Base-by-base conservation (phyloP, 2,113 vertebrate species). In the Gymnorhina tibicen region DNA sequence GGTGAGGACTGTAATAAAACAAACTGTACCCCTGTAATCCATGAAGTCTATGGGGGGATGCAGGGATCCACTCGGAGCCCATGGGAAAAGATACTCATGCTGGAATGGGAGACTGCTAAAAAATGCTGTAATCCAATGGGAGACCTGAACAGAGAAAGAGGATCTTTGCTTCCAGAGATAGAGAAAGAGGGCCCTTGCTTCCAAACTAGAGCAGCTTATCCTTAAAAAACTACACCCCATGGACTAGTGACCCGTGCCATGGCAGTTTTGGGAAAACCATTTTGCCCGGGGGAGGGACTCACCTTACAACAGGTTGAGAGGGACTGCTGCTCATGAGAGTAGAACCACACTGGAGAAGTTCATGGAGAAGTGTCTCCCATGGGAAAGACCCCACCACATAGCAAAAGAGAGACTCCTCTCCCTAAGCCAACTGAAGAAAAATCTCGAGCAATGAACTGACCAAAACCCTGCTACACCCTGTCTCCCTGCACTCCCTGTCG, bases 391-490 rank as follows among this genome's bases (percentile, higher is more conserved):
- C n/a, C 56, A 58, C 10, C 6, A 11, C n/a, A 59, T 7, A 35
- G 21, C n/a, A 59, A 24, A 35, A 59, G 56, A 59, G 14, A 59
- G n/a, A 58, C 21, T 58, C n/a, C 2, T 24, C n/a, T 59, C 14
- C 56, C 56, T 24, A 22, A 59, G n/a, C 3, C 2, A 59, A 16
- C 56, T 11, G n/a, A 24, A 35, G n/a, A 59, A 59, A 35, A 35
- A 35, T 35, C 56, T 59, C 0, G 1, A 24, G 32, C 11, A 22
- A 58, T 1, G 3, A 59, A 24, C n/a, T 59, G 14, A 16, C n/a
- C 4, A 7, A 35, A 35, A n/a, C 6, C 14, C 9, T 13, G 22
- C 14, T 14, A 10, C 0, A 6, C 56, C 13, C 33, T 11, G n/a
- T 59, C 6, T 59, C 56, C 56, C 22, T 59, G n/a, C 4, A 1